phyloP scores from a whole-genome alignment of 2,888 invertebrate genomes.

The Noctuana brunneofusca region DNA sequence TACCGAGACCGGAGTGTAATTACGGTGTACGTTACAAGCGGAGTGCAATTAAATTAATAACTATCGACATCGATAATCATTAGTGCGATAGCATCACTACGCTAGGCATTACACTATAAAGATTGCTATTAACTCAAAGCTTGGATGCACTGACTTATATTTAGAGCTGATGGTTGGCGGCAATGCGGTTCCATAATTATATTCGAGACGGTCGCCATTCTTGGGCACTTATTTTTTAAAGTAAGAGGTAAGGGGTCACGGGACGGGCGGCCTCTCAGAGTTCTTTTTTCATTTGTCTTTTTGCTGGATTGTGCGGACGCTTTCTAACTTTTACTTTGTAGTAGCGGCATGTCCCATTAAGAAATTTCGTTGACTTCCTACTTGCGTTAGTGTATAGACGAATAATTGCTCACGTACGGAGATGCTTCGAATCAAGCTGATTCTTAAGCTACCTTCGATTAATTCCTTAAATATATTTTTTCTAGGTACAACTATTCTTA shows the following conservation, averaged over 20 bases:
- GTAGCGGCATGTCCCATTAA: conserved; percentile 34
- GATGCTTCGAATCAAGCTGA: conserved; percentile 14
- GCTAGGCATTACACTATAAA: conserved; percentile 71
- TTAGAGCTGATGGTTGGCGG: conserved; percentile 72
- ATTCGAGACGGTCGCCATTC: conserved; percentile 71
- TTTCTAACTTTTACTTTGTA: conserved; percentile 70
- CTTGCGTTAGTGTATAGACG: background rate
- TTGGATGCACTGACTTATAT: conserved; percentile 62
- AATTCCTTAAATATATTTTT: conserved; percentile 7
- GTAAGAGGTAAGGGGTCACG: conserved; percentile 68
- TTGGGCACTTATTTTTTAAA: conserved; percentile 42
- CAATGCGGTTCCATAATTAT: conserved; percentile 65
- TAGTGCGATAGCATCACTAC: conserved; percentile 67
- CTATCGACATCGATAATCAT: conserved; percentile 65
- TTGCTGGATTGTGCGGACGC: conserved; percentile 49
- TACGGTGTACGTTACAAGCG: conserved; percentile 24
- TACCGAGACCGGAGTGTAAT: conserved; percentile 12
- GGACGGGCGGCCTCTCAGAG: conserved; percentile 48
- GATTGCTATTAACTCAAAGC: conserved; percentile 80
- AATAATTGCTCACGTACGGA: conserved; percentile 29
- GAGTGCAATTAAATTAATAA: conserved; percentile 55
- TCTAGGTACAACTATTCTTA: background rate
- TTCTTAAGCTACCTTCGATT: conserved; percentile 2
- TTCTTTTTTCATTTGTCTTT: conserved; percentile 66
- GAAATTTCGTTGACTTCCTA: conserved; percentile 7